Percentiles rank a stretch among this genome's conserved stretches.
phyloP scores from a whole-genome alignment of 1,140 invertebrate species.

The Mizuhopecten yessoensis region DNA sequence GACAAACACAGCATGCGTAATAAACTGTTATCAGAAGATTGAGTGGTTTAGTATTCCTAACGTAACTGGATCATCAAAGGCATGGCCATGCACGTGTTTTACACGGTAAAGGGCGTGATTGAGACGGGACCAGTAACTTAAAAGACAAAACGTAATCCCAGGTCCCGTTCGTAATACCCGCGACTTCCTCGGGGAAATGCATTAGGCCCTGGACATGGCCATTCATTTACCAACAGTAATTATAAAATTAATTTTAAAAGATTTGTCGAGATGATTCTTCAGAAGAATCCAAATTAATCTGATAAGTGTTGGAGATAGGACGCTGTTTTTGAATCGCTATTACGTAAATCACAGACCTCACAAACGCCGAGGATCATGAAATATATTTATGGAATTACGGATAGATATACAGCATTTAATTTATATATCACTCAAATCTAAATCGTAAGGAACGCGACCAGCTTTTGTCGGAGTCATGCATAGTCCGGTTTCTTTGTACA shows the following conservation, averaged over 20 bases:
- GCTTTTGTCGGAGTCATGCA: not conserved
- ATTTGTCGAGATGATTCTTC: constrained; percentile 34
- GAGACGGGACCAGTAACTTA: constrained; percentile 1
- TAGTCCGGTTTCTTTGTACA: constrained; percentile 32
- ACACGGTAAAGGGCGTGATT: not conserved
- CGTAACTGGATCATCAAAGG: constrained; percentile 11
- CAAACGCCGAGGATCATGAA: not conserved
- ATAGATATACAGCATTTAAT: constrained; percentile 1
- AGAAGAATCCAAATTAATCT: constrained; percentile 29
- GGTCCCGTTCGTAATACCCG: not conserved
- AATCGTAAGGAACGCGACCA: not conserved
- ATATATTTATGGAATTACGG: not conserved
- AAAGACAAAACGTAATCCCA: constrained; percentile 9
- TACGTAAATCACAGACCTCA: constrained; percentile 33
- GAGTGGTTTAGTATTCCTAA: constrained; percentile 25
- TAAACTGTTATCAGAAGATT: constrained; percentile 39
- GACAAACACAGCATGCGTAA: not conserved
- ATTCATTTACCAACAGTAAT: constrained; percentile 7
- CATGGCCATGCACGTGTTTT: constrained; percentile 6
- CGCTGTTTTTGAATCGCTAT: constrained; percentile 38
- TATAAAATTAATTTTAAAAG: constrained; percentile 40
- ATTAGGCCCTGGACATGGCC: not conserved
- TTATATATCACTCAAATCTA: not conserved
- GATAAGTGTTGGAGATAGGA: not conserved
- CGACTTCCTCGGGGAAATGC: not conserved